Base-by-base conservation (phyloP, 2,888 invertebrate species). In the Temnothorax unifasciatus region DNA sequence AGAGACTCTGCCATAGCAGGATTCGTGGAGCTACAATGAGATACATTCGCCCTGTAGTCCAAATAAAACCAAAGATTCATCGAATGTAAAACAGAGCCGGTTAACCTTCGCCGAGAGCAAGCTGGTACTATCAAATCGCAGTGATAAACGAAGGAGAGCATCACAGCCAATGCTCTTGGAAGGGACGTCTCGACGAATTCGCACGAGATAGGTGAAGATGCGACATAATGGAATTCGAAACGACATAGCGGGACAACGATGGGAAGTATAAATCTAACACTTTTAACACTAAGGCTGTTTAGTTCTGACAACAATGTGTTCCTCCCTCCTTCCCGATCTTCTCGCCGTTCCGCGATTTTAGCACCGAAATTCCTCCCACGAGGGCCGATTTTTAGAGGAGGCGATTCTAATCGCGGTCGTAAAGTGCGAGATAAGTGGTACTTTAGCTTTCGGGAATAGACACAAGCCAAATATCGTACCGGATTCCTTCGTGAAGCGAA, bases 41-140 rank as follows among this genome's bases (percentile, higher is more conserved):
- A 59, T 29, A 15, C 57, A 79, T 34, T 57, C 25, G 34, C 34
- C n/a, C n/a, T 18, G 47, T 59, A 34, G 34, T 47, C 15, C 13
- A 47, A 79, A 69, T 47, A 79, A 79, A 79, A 79, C 57, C 34
- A 69, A 79, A 47, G 25, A 69, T 69, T 69, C 21, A 21, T 18
- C 34, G 47, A 44, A 79, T 69, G 18, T 69, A 69, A 79, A 59
- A 47, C 68, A 34, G 18, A 59, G 47, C 79, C 47, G 79, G 79
- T 79, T 69, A 69, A 59, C 79, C 79, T 79, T 79, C 79, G 59
- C 18, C 34, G 11, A 34, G 44, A 68, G 21, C 44, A 34, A 21
- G 47, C 59, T 69, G 76, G 47, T 57, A 13, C 68, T 79, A 57
- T 79, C 47, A 54, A 69, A 79, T 13, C 69, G 21, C 69, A 44